phyloP scores from a whole-genome alignment of 2,797 vertebrate species.

The Enteromius unitaeniatus region DNA sequence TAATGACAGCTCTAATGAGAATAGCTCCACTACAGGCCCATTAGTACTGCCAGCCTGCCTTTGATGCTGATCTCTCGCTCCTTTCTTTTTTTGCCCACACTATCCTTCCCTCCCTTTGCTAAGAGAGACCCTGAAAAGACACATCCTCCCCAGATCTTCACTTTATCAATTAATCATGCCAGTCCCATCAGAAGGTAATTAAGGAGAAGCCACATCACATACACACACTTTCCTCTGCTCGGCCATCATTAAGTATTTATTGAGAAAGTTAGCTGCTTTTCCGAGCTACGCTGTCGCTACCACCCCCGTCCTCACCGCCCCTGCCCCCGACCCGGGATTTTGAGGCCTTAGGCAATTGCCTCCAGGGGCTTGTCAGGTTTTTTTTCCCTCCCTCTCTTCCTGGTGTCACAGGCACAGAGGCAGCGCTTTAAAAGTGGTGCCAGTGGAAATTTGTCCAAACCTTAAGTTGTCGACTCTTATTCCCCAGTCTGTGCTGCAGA shows the following conservation, averaged over 20 bases:
- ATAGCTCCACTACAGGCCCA: slow-evolving; percentile 90
- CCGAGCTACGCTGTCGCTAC: slow-evolving; percentile 72
- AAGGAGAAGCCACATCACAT: slow-evolving; percentile 91
- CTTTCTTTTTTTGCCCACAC: slow-evolving; percentile 46
- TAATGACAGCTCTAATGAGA: slow-evolving; percentile 97
- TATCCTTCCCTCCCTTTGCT: slow-evolving; percentile 62
- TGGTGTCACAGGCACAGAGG: slow-evolving; percentile 76
- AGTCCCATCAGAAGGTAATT: slow-evolving; percentile 97
- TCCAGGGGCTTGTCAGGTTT: slow-evolving; percentile 79
- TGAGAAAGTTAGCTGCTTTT: slow-evolving; percentile 87
- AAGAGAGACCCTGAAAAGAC: slow-evolving; percentile 82
- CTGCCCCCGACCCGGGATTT: slow-evolving; percentile 67
- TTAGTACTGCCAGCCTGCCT: slow-evolving; percentile 94
- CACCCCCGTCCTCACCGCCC: slow-evolving; percentile 38
- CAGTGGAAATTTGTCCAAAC: slow-evolving; percentile 75
- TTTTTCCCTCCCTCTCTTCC: slow-evolving; percentile 45
- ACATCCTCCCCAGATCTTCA: slow-evolving; percentile 85
- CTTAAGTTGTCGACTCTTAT: slow-evolving; percentile 88
- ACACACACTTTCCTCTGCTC: slow-evolving; percentile 69
- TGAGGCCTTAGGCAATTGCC: slow-evolving; percentile 85
- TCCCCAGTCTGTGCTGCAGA: slow-evolving; percentile 84
- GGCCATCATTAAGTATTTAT: slow-evolving; percentile 98
- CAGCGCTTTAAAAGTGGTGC: slow-evolving; percentile 74
- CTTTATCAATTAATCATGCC: slow-evolving; percentile 99
- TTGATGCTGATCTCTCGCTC: slow-evolving; percentile 88